phyloP scores from a whole-genome alignment of 2,797 vertebrate species.

The Schizopygopsis pylzovi region DNA sequence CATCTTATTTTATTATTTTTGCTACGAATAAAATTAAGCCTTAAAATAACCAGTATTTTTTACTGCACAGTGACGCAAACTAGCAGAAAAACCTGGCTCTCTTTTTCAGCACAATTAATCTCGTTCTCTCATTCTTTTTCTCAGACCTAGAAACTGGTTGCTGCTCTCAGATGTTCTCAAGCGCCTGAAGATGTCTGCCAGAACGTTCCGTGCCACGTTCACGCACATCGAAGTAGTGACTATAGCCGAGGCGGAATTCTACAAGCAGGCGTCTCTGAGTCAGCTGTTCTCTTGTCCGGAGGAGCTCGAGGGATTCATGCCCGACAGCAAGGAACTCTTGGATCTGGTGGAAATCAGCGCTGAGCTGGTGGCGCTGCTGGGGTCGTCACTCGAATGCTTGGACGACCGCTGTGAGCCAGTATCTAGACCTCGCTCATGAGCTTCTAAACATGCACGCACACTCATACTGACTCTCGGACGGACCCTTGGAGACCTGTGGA shows the following conservation, averaged over 20 bases:
- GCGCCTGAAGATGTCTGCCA: slow-evolving; percentile 88
- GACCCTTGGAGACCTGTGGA: neutral
- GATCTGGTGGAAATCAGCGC: slow-evolving; percentile 91
- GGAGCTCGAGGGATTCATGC: slow-evolving; percentile 86
- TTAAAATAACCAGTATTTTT: neutral
- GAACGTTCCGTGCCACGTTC: slow-evolving; percentile 87
- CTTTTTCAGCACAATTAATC: slow-evolving; percentile 12
- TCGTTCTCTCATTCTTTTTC: neutral
- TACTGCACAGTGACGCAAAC: neutral
- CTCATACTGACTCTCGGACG: slow-evolving; percentile 9
- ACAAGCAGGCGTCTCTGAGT: slow-evolving; percentile 89
- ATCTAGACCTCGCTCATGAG: slow-evolving; percentile 66
- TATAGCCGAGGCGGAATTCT: slow-evolving; percentile 87
- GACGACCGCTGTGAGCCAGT: slow-evolving; percentile 75
- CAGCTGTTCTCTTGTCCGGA: slow-evolving; percentile 89
- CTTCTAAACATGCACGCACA: slow-evolving; percentile 18
- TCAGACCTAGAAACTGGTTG: slow-evolving; percentile 91
- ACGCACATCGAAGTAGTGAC: slow-evolving; percentile 88
- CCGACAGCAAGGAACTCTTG: slow-evolving; percentile 86
- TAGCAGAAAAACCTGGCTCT: neutral
- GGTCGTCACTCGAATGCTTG: slow-evolving; percentile 87
- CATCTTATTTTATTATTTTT: neutral
- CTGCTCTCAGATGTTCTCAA: slow-evolving; percentile 88
- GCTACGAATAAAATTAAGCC: neutral
- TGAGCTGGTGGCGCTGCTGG: slow-evolving; percentile 88